Evolutionary conservation across 2,888 invertebrate genomes (phyloP).

Genomic region (Drosophila vallismaia): DNA sequence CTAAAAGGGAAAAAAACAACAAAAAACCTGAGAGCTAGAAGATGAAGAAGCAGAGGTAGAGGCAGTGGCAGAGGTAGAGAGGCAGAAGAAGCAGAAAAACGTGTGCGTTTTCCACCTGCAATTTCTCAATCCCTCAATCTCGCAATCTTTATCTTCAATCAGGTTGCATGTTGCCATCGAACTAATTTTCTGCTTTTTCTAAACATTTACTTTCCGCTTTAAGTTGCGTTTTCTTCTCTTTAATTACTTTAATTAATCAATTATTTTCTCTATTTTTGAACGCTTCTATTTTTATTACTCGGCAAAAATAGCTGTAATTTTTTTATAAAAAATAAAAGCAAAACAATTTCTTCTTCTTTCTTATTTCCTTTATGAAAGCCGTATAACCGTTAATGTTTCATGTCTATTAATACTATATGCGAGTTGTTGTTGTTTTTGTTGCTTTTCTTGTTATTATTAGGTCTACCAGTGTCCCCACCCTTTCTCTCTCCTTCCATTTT

Average conservation of each 20-base stretch:
- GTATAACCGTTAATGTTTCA: conserved; percentile 49
- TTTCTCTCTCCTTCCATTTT: conserved; percentile 1
- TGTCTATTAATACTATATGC: conserved; percentile 67
- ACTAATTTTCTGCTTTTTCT: background rate
- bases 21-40: background rate
- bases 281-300: background rate
- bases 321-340: no score
- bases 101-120: conserved; percentile 33
- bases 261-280: background rate
- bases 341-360: background rate
- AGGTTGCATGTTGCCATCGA: conserved; percentile 31
- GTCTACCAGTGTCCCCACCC: conserved; percentile 24
- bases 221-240: background rate
- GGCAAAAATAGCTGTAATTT: background rate
- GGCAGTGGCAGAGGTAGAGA: no score
- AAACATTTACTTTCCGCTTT: background rate
- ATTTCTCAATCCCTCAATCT: background rate
- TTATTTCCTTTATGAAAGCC: background rate
- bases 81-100: background rate
- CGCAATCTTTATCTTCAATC: background rate
- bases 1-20: conserved; percentile 18
- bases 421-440: conserved; percentile 20
- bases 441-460: conserved; percentile 61
- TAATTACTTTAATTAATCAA: background rate
- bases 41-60: background rate